phyloP scores from a whole-genome alignment of 2,797 vertebrate genomes.

The Botia almorhae region DNA sequence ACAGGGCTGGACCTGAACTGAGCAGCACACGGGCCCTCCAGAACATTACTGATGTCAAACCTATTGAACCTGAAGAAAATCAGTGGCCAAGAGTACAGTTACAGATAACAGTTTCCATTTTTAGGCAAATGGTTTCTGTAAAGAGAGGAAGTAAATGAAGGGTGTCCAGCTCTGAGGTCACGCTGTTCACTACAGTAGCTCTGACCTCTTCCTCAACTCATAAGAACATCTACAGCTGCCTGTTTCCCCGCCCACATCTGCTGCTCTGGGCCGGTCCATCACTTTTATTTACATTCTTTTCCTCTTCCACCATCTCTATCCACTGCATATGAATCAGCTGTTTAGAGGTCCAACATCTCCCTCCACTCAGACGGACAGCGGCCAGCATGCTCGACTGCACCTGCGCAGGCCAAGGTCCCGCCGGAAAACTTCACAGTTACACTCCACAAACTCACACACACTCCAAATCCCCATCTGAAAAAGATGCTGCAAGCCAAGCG shows the following conservation, averaged over 20 bases:
- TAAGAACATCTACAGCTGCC: constrained; percentile 74
- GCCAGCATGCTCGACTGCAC: constrained; percentile 31
- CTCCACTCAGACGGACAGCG: constrained; percentile 10
- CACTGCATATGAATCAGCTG: constrained; percentile 56
- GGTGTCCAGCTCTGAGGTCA: constrained; percentile 33
- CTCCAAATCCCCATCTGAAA: constrained; percentile 15
- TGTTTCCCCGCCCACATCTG: constrained; percentile 43
- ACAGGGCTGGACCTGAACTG: too few relatives aligned
- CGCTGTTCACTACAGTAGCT: constrained; percentile 61
- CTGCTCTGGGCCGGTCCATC: constrained; percentile 39
- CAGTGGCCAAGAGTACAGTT: constrained; percentile 20
- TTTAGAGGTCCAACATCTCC: constrained; percentile 51
- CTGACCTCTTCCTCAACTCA: constrained; percentile 71
- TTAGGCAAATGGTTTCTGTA: background rate
- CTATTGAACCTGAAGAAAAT: background rate
- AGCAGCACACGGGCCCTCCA: too few relatives aligned
- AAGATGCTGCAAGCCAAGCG: constrained; percentile 12
- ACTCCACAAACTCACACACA: background rate
- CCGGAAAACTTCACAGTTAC: background rate
- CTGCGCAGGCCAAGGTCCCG: constrained; percentile 28
- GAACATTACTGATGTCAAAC: too few relatives aligned
- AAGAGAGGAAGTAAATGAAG: constrained; percentile 15
- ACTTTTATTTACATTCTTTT: constrained; percentile 62
- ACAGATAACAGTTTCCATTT: constrained; percentile 60
- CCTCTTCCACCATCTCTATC: constrained; percentile 29